Conservation (phyloP, 2,888 invertebrate genomes). For the Alentia gelatinosa region DNA sequence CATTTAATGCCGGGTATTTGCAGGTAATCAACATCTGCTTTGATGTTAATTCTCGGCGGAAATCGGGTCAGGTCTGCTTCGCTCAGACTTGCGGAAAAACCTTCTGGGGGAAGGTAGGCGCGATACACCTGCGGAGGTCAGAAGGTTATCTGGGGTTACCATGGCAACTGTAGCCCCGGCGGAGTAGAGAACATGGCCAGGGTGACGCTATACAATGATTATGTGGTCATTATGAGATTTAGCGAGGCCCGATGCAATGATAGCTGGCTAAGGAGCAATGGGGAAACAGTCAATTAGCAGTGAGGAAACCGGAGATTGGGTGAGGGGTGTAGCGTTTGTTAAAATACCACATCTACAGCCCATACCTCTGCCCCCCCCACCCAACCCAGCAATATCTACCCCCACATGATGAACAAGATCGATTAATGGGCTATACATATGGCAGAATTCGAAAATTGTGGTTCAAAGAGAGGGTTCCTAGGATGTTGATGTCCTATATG, state of each 20-base stretch:
- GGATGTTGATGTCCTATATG: too few relatives aligned
- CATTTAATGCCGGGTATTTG: background rate
- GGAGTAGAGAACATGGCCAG: background rate
- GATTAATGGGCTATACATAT: too few relatives aligned
- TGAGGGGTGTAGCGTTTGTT: too few relatives aligned
- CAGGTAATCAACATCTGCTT: background rate
- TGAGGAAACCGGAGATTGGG: background rate
- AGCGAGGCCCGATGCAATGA: constrained; percentile 8
- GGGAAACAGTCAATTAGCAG: background rate
- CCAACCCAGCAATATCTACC: background rate
- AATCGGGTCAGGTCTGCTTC: background rate
- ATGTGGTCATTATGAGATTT: background rate
- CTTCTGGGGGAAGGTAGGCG: background rate
- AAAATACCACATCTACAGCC: too few relatives aligned
- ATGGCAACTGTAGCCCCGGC: background rate
- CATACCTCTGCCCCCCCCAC: background rate
- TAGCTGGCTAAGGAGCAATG: background rate
- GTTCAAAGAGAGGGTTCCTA: too few relatives aligned
- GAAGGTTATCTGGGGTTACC: constrained; percentile 15
- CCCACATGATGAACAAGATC: background rate
- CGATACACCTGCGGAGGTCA: constrained; percentile 26
- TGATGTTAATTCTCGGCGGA: background rate
- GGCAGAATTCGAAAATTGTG: too few relatives aligned
- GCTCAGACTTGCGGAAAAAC: background rate
- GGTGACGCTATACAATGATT: background rate